Percentiles rank a stretch among this genome's conserved stretches.
These are phyloP conservation scores for Zapornia atra DNA, from an alignment of 2,113 vertebrate species.

Conservation along the genomic window DNA sequence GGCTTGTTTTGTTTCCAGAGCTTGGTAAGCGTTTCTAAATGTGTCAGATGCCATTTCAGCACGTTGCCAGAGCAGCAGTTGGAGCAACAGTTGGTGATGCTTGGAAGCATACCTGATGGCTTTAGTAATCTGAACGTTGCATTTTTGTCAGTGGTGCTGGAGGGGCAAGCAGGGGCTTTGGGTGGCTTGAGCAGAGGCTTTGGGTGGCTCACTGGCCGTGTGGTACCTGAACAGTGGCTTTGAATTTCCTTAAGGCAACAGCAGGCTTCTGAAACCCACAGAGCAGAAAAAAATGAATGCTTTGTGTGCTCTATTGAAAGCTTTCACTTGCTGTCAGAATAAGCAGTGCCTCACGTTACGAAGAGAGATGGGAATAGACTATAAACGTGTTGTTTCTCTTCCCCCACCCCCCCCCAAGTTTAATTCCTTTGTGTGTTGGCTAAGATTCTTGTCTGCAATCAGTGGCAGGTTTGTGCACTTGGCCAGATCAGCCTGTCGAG, in stretches of 20 bases:
- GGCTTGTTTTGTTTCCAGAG: not conserved
- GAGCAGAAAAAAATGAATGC: not conserved
- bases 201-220: not conserved
- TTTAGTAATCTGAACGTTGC: not conserved
- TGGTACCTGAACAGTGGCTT: not conserved
- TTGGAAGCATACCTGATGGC: not conserved
- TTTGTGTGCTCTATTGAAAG: not conserved
- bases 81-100: not conserved
- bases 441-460: not conserved
- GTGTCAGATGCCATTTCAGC: not conserved
- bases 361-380: not conserved
- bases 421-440: not conserved
- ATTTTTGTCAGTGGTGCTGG: not conserved
- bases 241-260: not conserved
- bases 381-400: not conserved
- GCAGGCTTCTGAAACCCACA: not conserved
- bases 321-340: not conserved
- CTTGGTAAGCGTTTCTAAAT: not conserved
- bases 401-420: not conserved
- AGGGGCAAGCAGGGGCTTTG: not conserved
- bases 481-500: not conserved
- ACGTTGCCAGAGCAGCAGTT: not conserved
- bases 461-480: not conserved
- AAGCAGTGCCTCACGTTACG: not conserved
- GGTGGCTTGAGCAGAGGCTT: not conserved